Conservation (phyloP, 2,113 vertebrate genomes). For the Capreolus pygargus region DNA sequence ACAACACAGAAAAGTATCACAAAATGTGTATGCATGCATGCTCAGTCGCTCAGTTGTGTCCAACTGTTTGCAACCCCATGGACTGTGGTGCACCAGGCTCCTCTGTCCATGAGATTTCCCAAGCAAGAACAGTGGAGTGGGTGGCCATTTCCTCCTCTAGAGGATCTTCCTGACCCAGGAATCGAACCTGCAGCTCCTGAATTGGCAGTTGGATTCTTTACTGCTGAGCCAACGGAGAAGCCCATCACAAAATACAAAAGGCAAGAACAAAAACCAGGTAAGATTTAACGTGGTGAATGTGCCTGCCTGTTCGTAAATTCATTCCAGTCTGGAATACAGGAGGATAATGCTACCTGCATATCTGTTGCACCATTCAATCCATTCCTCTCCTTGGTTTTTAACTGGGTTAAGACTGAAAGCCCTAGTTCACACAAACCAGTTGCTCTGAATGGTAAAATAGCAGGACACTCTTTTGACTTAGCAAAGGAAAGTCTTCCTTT, state of each 20-base stretch:
- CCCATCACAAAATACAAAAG: neutral
- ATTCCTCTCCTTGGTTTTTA: neutral
- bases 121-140: neutral
- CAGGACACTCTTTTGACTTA: neutral
- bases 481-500: slow-evolving; percentile 30
- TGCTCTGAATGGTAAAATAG: neutral
- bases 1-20: neutral
- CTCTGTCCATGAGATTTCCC: neutral
- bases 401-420: slow-evolving; percentile 3
- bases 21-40: neutral
- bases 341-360: neutral
- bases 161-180: neutral
- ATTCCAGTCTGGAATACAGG: neutral
- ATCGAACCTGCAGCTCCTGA: neutral
- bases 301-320: neutral
- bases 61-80: neutral
- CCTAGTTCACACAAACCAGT: neutral
- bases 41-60: neutral
- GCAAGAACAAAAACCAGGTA: neutral
- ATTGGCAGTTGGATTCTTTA: neutral
- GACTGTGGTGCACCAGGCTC: neutral
- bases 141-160: neutral
- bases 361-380: neutral
- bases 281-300: neutral
- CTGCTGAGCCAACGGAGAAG: neutral